Conservation (phyloP, 2,888 invertebrate genomes). For the Luperina nickerlii region DNA sequence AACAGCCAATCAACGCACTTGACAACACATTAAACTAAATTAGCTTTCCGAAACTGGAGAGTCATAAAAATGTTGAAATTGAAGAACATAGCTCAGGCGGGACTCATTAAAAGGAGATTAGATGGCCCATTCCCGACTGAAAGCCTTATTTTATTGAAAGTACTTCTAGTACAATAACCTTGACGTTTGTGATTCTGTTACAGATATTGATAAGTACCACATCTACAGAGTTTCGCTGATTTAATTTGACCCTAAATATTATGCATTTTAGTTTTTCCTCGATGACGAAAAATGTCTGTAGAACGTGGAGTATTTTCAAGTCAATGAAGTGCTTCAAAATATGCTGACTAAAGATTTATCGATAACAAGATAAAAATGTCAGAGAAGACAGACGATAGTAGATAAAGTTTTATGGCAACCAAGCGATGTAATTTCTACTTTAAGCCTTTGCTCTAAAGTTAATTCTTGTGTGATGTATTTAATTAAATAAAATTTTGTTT, state of each 20-base stretch:
- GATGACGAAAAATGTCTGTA: not conserved
- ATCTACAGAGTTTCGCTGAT: not conserved
- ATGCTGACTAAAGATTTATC: conserved; percentile 31
- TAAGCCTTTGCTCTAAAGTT: not conserved
- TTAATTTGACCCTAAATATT: not conserved
- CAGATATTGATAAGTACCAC: not conserved
- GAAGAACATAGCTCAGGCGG: conserved; percentile 5
- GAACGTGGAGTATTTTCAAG: conserved; percentile 7
- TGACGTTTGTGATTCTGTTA: not conserved
- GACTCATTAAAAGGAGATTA: conserved; percentile 1
- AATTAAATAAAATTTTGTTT: too few species aligned
- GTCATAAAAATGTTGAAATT: conserved; percentile 16
- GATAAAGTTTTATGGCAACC: conserved; percentile 20
- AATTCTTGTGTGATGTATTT: conserved; percentile 8
- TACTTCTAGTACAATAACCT: not conserved
- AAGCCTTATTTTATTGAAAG: conserved; percentile 14
- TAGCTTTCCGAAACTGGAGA: not conserved
- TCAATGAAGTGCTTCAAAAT: conserved; percentile 23
- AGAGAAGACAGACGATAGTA: conserved; percentile 6
- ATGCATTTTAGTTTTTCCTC: not conserved
- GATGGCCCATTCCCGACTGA: not conserved
- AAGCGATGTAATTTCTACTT: not conserved
- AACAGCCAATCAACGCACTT: not conserved
- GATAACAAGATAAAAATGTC: conserved; percentile 41
- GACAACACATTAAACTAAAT: conserved; percentile 22